A percentile compares a stretch with the other conserved stretches of the same genome.
These are phyloP conservation scores for Bellardia bayeri DNA, from an alignment of 2,888 invertebrate species.

Conservation along the genomic window DNA sequence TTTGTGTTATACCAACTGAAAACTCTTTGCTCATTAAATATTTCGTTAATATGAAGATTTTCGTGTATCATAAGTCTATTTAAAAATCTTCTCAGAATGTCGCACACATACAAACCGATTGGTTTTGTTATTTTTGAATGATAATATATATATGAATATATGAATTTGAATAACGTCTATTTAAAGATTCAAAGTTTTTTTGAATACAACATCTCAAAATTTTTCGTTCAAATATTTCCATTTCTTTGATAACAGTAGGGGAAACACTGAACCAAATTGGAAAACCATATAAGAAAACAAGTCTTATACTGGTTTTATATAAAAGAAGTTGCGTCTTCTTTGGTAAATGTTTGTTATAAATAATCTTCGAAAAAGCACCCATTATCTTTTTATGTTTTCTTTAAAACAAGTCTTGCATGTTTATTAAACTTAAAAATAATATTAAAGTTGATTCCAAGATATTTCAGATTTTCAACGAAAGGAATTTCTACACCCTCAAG, in stretches of 20 bases:
- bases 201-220: background rate
- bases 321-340: background rate
- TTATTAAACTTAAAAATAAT: background rate
- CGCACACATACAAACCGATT: too few species aligned
- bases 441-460: too few species aligned
- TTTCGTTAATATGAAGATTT: too few species aligned
- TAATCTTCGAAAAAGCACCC: background rate
- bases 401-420: background rate
- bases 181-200: background rate
- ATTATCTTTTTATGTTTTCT: background rate
- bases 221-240: conserved; percentile 29
- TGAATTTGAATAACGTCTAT: conserved; percentile 13
- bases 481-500: conserved; percentile 15
- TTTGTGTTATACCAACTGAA: too few species aligned
- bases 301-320: conserved; percentile 10
- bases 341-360: background rate
- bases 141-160: background rate
- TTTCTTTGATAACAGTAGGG: conserved; percentile 11
- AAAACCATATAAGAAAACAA: conserved; percentile 21
- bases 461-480: too few species aligned
- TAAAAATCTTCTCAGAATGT: too few species aligned
- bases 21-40: too few species aligned
- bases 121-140: too few species aligned
- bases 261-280: conserved; percentile 26
- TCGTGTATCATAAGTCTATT: too few species aligned